Evolutionary conservation across 2,113 vertebrate species (phyloP), one percentile per base, ranked within the genome.

Genomic region (Himantopus leucocephalus): DNA sequence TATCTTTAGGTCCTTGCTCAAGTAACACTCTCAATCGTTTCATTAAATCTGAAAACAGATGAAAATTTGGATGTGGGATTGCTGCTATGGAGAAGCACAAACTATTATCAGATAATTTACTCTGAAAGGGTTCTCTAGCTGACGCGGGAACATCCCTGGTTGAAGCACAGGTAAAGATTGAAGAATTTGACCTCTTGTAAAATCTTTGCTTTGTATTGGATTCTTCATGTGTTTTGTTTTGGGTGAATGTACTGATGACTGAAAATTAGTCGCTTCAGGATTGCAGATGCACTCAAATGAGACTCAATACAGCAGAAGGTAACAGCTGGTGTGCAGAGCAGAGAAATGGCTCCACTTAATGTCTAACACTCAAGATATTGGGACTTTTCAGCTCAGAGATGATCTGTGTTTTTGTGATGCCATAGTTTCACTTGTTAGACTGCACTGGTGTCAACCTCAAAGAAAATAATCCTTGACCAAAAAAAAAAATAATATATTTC

Each of bases 71-170:
- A 43, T 34, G 8, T 12, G 21, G 21, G 3, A 45, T 23, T 58
- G 8, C 63, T 74, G 22, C 24, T 70, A 3, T 29, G 26, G 7
- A 24, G 22, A 43, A 34, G 18, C 35, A 64, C 7, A 41, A 82
- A n/a, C 4, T 29, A 6, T n/a, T 58, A 71, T 1, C 13, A 64
- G 24, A 32, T 30, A 30, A 48, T 71, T 82, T 83, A 35, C 3
- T 76, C 10, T 30, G 14, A 64, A 83, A 45, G 3, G 1, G 1
- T 59, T 75, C 17, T 56, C 26, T 45, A 45, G 37, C 10, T 79
- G 12, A 9, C 26, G 26, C 8, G 10, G 16, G 13, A 85, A 71
- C 7, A 5, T 74, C 4, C 6, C 11, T 50, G 10, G 4, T 0
- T 26, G 52, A 81, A 84, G 19, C 20, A 52, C 8, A 79, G 30